Evolutionary conservation across 30 jellyfish, hydroid and myxozoan genomes (phyloP), one percentile per base, ranked within the genome.

Genomic region (Turritopsis rubra): DNA sequence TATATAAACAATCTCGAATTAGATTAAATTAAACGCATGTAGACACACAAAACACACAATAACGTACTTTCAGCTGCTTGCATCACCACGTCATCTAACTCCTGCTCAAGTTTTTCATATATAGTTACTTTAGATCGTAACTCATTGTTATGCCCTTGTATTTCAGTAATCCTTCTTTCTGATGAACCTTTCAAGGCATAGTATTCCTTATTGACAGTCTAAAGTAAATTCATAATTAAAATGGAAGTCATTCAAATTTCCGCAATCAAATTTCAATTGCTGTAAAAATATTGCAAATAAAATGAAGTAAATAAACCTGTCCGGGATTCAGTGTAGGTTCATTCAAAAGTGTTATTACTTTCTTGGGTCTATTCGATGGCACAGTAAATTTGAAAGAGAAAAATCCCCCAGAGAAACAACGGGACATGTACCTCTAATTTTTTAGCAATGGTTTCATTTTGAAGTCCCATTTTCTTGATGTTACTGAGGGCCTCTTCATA

Each of bases 51-150:
- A 41, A 5, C 60, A 41, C 60, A 41, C 5, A 41, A 3, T 41
- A 5, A 41, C 60, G 13, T 71, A 86, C 97, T 54, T 79, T 90
- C 97, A 19, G 97, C 97, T 24, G 97, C 97, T 53, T 90, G 97
- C 92, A 90, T 71, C 24, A 90, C 86, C 41, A 86, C 95, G 52
- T 83, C 89, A 71, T 90, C 97, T 1, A 90, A 71, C 85, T 90
- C 97, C 19, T 90, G 89, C 70, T 90, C 95, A 89, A 90, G 85
- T 77, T 90, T 90, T 82, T 90, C 97, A 83, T 85, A 90, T 0
- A 86, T 82, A 1, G 79, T 66, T 52, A 90, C 75, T 54, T 86
- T 85, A 22, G 65, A 72, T 16, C 80, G 41, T 81, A 90, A 19
- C 24, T 90, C 95, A 28, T 80, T n/a, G 19, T 79, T 87, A 79